Conservation (phyloP, 2,888 invertebrate species). For the Catocala sponsa region DNA sequence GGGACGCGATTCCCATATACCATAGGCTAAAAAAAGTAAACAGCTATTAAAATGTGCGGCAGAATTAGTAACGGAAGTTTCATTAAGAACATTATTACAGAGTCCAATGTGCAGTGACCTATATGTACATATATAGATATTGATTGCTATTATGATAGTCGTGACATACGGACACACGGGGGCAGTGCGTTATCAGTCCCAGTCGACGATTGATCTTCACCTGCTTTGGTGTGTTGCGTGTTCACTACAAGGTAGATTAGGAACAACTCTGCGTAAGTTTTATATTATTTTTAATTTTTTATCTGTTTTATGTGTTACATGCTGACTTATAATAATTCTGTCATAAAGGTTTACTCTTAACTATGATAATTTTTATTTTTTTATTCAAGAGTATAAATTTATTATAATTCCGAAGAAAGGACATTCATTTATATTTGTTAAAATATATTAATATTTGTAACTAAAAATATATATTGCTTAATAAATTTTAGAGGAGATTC, state of each 20-base stretch:
- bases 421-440: no score
- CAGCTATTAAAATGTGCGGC: not conserved
- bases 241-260: slow-evolving; percentile 12
- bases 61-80: slow-evolving; percentile 34
- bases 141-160: slow-evolving; percentile 43
- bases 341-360: no score
- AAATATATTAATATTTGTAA: no score
- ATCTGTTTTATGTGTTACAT: no score
- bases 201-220: slow-evolving; percentile 53
- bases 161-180: slow-evolving; percentile 28
- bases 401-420: no score
- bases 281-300: not conserved
- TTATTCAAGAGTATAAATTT: no score
- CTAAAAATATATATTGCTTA: no score
- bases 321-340: no score
- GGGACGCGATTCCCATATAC: no score
- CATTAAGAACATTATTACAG: slow-evolving; percentile 41
- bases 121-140: slow-evolving; percentile 20
- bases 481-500: no score
- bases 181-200: slow-evolving; percentile 55
- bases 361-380: no score
- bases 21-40: not conserved
- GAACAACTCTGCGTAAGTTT: not conserved
- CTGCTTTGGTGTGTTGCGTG: slow-evolving; percentile 40
- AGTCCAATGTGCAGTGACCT: slow-evolving; percentile 50